phyloP scores from a whole-genome alignment of 1,140 invertebrate genomes.

The Euschistus heros region DNA sequence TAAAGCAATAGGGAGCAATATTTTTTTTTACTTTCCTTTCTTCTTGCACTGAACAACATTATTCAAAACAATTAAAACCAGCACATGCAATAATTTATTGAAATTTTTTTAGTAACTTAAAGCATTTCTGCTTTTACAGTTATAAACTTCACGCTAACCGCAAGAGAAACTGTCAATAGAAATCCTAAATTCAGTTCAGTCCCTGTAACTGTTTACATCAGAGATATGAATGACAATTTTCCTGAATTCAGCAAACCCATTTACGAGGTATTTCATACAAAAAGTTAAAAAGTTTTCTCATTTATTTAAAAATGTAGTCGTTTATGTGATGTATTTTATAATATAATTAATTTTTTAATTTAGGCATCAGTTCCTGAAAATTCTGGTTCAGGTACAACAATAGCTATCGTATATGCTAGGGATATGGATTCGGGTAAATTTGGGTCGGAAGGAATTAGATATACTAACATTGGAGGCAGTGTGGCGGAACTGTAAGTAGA shows the following conservation, averaged over 20 bases:
- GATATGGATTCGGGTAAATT: constrained; percentile 77
- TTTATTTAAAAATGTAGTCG: background rate
- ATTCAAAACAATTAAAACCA: too few species aligned
- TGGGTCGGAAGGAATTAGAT: constrained; percentile 77
- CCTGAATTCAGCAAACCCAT: constrained; percentile 70
- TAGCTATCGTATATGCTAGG: constrained; percentile 69
- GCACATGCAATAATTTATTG: too few species aligned
- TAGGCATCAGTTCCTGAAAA: constrained; percentile 67
- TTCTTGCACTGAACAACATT: too few species aligned
- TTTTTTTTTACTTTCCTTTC: too few species aligned
- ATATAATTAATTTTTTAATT: background rate
- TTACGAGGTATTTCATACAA: constrained; percentile 47
- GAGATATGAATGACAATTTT: constrained; percentile 89
- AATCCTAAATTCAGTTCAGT: constrained; percentile 68
- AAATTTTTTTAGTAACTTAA: background rate
- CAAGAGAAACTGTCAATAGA: constrained; percentile 64
- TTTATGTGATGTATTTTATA: background rate
- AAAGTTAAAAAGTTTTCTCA: background rate
- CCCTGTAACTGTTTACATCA: constrained; percentile 70
- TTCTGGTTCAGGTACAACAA: constrained; percentile 64
- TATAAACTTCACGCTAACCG: constrained; percentile 75
- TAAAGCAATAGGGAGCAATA: too few species aligned
- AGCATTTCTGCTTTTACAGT: constrained; percentile 39
- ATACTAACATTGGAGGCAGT: constrained; percentile 67
- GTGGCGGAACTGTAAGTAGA: constrained; percentile 70